Conservation (phyloP, 2,113 vertebrate genomes). For the Pachycephala philippinensis region DNA sequence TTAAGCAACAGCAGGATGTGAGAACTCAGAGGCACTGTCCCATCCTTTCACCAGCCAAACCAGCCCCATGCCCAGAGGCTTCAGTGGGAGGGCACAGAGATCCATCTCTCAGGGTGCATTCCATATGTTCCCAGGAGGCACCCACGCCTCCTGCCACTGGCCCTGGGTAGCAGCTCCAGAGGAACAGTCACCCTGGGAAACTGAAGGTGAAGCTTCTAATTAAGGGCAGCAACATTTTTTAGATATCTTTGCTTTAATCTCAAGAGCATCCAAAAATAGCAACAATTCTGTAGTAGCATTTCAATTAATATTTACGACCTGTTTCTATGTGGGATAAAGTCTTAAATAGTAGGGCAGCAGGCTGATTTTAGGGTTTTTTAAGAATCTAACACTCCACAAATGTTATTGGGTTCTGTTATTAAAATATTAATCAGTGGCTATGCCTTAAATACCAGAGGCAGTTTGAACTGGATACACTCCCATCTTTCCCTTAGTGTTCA, state of each 20-base stretch:
- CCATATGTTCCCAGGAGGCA: rapidly evolving
- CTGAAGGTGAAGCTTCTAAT: neutral
- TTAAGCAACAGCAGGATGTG: neutral
- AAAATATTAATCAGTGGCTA: neutral
- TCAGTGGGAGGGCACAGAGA: neutral
- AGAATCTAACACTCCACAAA: neutral
- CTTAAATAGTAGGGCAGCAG: neutral
- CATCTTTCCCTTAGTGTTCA: neutral
- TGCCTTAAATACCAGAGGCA: neutral
- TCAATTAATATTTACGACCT: neutral
- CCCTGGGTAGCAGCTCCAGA: neutral
- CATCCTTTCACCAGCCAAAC: neutral
- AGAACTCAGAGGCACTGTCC: neutral
- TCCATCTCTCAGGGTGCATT: neutral
- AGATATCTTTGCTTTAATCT: neutral
- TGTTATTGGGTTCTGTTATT: neutral
- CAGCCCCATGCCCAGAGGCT: neutral
- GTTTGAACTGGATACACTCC: neutral
- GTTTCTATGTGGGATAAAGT: neutral
- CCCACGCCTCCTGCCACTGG: neutral
- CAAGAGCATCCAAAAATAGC: neutral
- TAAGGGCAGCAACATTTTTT: neutral
- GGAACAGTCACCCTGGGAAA: neutral
- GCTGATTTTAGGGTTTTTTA: neutral
- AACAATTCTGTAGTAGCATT: neutral